Base-by-base conservation (phyloP, 2,113 vertebrate species). In the Meles meles region DNA sequence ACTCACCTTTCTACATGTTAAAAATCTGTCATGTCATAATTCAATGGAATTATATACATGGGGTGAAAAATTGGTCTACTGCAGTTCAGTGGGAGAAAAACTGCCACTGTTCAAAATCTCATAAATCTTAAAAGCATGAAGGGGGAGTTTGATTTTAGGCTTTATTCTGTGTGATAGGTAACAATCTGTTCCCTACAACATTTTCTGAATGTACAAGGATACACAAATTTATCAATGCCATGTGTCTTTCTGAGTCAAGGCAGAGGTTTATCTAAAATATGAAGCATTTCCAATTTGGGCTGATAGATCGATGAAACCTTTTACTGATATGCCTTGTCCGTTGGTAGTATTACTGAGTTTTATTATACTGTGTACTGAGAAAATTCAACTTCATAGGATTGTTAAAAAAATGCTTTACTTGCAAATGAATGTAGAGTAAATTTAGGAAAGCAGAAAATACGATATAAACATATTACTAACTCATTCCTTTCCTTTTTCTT, bases 101-200 rank as follows among this genome's bases (percentile, higher is more conserved):
- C 93, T 98, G 98, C 96, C 98, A 98, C 86, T 96, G 94, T 61
- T 98, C 98, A 98, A 98, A 98, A 98, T 31, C 92, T 96, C 95
- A 91, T 90, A 96, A 9, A 98, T 89, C 97, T 97, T 95, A 98
- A 98, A 96, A 98, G 96, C 86, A 94, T 5, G 21, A 44, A 74
- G 15, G 18, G 3, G 20, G 39, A 84, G 47, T 65, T 34, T 84
- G 96, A 98, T 97, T 97, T 97, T 97, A 98, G 91, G 97, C 89
- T 69, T 98, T 98, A 96, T 98, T 98, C 97, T 98, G 95, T 98
- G 98, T 71, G 49, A 42, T 92, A 97, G 98, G 93, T 98, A 97
- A 98, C 88, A 97, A 92, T 97, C 97, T 97, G 97, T 97, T 98
- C 94, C 98, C 98, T 97, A 97, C 96, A 90, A 95, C 3, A 47